These are phyloP conservation scores for Patella vulgata DNA, from an alignment of 1,140 invertebrate genomes.

Conservation along the genomic window DNA sequence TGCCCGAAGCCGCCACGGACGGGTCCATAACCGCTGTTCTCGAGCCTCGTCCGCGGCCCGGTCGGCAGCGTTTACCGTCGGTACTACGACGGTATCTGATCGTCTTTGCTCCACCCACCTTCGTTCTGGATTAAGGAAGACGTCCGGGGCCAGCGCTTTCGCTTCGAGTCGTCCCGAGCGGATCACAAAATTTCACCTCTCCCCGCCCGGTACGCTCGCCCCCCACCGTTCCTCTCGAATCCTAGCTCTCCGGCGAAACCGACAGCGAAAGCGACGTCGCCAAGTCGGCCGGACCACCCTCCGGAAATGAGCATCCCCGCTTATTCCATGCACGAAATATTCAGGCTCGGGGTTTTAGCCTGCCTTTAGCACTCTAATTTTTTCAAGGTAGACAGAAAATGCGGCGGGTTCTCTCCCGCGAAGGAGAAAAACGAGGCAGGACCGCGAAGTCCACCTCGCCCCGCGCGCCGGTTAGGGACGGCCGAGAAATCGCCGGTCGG, in stretches of 20 bases:
- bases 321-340: conserved; percentile 86
- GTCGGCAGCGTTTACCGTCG: conserved; percentile 87
- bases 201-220: no score
- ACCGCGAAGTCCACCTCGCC: conserved; percentile 61
- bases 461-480: conserved; percentile 59
- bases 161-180: conserved; percentile 78
- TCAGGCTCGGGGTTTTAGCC: conserved; percentile 75
- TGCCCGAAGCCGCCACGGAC: no score
- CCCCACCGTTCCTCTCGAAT: conserved; percentile 16
- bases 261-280: no score
- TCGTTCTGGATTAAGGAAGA: conserved; percentile 87
- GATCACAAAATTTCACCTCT: conserved; percentile 75
- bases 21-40: no score
- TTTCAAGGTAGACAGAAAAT: conserved; percentile 81
- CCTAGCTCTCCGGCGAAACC: background rate
- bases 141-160: conserved; percentile 86
- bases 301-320: no score
- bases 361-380: conserved; percentile 87
- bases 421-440: no score
- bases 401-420: no score
- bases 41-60: conserved; percentile 72
- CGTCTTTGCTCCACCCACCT: conserved; percentile 85
- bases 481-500: conserved; percentile 51
- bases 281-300: no score
- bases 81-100: conserved; percentile 87